Percentiles rank a stretch among this genome's conserved stretches.
Evolutionary conservation across 2,888 invertebrate genomes (phyloP).

Genomic region (Merodon equestris): DNA sequence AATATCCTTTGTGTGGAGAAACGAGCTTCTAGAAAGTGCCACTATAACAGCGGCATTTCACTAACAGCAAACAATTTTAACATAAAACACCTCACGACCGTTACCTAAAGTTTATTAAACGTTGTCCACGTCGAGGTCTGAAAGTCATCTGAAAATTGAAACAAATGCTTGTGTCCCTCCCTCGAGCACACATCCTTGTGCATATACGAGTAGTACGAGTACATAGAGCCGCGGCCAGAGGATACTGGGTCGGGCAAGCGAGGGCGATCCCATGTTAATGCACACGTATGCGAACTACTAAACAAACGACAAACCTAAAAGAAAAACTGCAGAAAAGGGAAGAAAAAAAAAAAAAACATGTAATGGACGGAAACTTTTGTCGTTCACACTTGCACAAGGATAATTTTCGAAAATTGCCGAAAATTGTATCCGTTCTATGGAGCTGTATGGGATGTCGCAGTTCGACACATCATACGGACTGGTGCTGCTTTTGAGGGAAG

Average conservation of each 20-base stretch:
- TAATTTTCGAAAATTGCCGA: constrained; percentile 57
- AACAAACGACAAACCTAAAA: constrained; percentile 45
- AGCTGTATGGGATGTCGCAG: too few relatives aligned
- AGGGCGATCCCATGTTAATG: constrained; percentile 22
- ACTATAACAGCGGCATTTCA: constrained; percentile 47
- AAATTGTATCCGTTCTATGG: constrained; percentile 39
- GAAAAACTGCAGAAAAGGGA: too few relatives aligned
- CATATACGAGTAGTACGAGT: neutral
- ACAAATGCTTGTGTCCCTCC: constrained; percentile 36
- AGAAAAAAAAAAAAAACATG: constrained; percentile 18
- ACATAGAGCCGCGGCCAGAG: neutral
- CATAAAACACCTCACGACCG: constrained; percentile 63
- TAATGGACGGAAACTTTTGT: constrained; percentile 49
- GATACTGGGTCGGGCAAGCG: constrained; percentile 7
- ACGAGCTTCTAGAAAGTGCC: constrained; percentile 33
- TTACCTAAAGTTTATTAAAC: constrained; percentile 65
- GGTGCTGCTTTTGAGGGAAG: constrained; percentile 22
- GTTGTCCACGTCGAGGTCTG: constrained; percentile 58
- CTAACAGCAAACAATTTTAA: constrained; percentile 55
- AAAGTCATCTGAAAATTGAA: constrained; percentile 60
- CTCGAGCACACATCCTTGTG: neutral
- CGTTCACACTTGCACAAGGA: constrained; percentile 53
- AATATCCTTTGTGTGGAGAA: constrained; percentile 29
- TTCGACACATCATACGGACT: too few relatives aligned
- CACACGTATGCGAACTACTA: constrained; percentile 44